These are phyloP conservation scores for Hemiscyllium ocellatum DNA, from an alignment of 2,113 vertebrate genomes.

Conservation along the genomic window DNA sequence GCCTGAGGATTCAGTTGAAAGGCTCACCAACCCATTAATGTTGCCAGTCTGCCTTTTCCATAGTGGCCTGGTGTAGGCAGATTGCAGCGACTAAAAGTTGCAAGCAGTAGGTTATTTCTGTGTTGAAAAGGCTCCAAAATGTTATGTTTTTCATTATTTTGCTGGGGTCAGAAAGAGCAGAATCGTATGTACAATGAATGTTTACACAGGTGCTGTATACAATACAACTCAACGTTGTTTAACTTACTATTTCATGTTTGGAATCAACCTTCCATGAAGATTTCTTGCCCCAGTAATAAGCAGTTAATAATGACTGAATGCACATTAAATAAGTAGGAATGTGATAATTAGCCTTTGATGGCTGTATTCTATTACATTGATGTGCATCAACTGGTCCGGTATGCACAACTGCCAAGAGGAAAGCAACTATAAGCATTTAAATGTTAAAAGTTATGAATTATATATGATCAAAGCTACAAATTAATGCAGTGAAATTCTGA, in stretches of 20 bases:
- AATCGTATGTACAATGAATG: neutral
- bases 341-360: constrained; percentile 13
- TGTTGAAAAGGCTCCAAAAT: neutral
- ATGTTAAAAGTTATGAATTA: constrained; percentile 33
- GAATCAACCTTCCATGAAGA: constrained; percentile 9
- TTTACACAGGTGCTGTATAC: neutral
- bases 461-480: constrained; percentile 29
- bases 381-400: neutral
- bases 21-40: neutral
- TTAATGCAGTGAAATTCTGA: constrained; percentile 7
- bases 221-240: neutral
- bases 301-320: constrained; percentile 5
- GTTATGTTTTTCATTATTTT: neutral
- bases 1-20: neutral
- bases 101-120: neutral
- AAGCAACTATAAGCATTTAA: constrained; percentile 22
- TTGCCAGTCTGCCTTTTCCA: neutral
- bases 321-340: constrained; percentile 10
- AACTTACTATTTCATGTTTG: neutral
- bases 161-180: neutral
- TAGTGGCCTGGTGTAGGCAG: too few species aligned
- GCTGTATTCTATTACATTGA: constrained; percentile 1
- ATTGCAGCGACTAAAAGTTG: too few species aligned
- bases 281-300: neutral
- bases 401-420: neutral